phyloP scores from a whole-genome alignment of 2,113 vertebrate genomes.

The Antechinus flavipes region DNA sequence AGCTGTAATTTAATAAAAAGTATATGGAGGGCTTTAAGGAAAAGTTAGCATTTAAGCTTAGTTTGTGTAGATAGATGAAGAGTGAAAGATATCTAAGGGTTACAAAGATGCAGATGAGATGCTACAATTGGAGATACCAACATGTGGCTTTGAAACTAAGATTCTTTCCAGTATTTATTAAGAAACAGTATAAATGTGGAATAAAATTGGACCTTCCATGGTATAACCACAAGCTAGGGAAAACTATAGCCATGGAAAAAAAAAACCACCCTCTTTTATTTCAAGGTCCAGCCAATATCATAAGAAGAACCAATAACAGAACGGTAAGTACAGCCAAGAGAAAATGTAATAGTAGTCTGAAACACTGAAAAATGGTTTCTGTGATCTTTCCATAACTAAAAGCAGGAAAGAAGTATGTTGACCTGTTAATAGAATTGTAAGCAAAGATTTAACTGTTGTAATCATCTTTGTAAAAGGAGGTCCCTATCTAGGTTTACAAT shows the following conservation, averaged over 20 bases:
- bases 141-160: constrained; percentile 12
- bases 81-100: not conserved
- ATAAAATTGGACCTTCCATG: constrained; percentile 14
- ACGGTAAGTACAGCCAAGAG: constrained; percentile 17
- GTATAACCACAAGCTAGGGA: constrained; percentile 23
- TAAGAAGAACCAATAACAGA: constrained; percentile 26
- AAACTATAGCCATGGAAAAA: constrained; percentile 11
- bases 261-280: constrained; percentile 14
- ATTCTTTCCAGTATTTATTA: constrained; percentile 38
- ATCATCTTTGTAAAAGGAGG: not conserved
- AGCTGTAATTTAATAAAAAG: not conserved
- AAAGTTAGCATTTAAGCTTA: not conserved
- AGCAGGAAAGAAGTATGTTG: not conserved
- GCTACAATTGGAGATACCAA: constrained; percentile 16
- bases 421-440: not conserved
- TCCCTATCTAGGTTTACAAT: not conserved
- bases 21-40: not conserved
- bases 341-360: not conserved
- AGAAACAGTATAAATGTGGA: constrained; percentile 42
- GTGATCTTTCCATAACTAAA: not conserved
- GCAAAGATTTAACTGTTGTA: not conserved
- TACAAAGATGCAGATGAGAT: not conserved
- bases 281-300: constrained; percentile 18
- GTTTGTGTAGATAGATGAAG: not conserved
- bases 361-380: not conserved